Conservation (phyloP, 2,797 vertebrate species). For the Clarias platycephalus region DNA sequence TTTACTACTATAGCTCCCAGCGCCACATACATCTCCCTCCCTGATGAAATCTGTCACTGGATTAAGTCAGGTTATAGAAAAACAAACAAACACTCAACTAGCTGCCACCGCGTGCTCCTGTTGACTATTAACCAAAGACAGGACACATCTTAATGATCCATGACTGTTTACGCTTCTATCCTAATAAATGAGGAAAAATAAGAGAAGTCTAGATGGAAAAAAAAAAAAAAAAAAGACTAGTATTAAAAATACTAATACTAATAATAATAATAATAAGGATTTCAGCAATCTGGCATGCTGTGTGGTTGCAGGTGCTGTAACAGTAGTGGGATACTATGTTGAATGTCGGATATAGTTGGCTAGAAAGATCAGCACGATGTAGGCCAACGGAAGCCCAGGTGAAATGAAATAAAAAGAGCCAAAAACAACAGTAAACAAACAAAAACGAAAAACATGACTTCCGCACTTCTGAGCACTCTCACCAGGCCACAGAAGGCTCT, state of each 20-base stretch:
- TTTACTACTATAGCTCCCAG: background rate
- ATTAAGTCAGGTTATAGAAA: background rate
- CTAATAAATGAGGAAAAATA: conserved; percentile 8
- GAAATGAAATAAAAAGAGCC: background rate
- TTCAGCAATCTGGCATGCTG: background rate
- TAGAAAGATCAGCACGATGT: background rate
- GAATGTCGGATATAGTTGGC: background rate
- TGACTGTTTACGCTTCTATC: background rate
- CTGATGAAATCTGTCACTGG: background rate
- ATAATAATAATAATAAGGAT: conserved; percentile 20
- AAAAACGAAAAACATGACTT: background rate
- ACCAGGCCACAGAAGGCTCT: conserved; percentile 38
- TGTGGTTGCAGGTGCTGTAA: background rate
- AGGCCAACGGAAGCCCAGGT: background rate
- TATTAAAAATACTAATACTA: too few relatives aligned
- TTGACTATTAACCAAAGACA: conserved; percentile 59
- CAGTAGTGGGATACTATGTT: background rate
- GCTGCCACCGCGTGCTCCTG: background rate
- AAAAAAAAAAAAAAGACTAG: too few relatives aligned
- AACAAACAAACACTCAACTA: background rate
- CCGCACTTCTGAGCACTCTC: conserved; percentile 26
- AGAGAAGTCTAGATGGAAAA: background rate
- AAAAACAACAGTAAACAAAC: background rate
- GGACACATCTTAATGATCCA: conserved; percentile 46
- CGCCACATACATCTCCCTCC: background rate